Evolutionary conservation across 2,113 vertebrate species (phyloP).

Genomic region (Pollimyrus isidori): DNA sequence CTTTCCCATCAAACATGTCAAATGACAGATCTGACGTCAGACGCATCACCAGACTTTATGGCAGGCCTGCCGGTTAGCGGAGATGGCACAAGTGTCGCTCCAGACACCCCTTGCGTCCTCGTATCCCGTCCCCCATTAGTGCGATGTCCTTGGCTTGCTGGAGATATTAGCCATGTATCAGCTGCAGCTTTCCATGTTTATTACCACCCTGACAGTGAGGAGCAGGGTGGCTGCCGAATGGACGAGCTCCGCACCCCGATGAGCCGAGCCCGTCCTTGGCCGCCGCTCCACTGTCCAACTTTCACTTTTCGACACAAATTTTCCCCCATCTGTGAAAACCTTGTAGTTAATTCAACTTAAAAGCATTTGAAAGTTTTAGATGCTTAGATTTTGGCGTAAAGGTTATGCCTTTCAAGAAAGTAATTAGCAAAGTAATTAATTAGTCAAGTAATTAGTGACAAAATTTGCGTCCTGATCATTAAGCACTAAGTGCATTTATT

Average conservation of each 20-base stretch:
- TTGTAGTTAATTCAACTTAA: neutral
- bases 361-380: neutral
- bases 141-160: slow-evolving; percentile 46
- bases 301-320: neutral
- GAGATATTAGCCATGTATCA: slow-evolving; percentile 48
- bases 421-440: neutral
- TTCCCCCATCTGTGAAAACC: neutral
- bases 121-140: slow-evolving; percentile 28
- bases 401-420: neutral
- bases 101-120: slow-evolving; percentile 19
- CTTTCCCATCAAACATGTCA: slow-evolving; percentile 22
- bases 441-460: neutral
- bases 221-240: slow-evolving; percentile 29
- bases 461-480: neutral
- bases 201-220: slow-evolving; percentile 44
- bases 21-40: slow-evolving; percentile 9
- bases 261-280: slow-evolving; percentile 40
- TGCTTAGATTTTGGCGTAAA: neutral
- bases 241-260: slow-evolving; percentile 33
- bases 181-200: slow-evolving; percentile 38
- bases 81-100: slow-evolving; percentile 32
- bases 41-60: slow-evolving; percentile 52
- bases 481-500: neutral
- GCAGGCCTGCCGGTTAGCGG: slow-evolving; percentile 48
- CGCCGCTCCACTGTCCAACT: neutral